Evolutionary conservation across 1,140 invertebrate species (phyloP), one percentile per base, ranked within the genome.

Genomic region (Anthonomus grandis): DNA sequence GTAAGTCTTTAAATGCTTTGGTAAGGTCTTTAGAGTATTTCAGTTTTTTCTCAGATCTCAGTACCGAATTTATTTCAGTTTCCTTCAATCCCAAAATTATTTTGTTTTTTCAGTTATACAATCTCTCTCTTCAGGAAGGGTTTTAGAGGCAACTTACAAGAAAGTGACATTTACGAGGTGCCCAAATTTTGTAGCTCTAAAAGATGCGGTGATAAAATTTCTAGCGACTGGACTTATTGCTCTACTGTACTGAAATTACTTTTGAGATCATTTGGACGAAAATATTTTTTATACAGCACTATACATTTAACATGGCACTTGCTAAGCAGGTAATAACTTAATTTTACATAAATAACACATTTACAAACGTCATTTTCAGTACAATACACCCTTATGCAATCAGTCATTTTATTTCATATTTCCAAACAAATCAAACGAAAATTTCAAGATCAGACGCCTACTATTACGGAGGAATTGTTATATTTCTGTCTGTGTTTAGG

Each of bases 41-140:
- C n/a, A n/a, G n/a, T n/a, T n/a, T 42, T 42, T 15, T 18, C 21
- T n/a, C n/a, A n/a, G n/a, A n/a, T 17, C 19, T 13, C 15, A 15
- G 13, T 42, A 18, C 3, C 18, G 15, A 42, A 42, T 4, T 12
- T 18, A 18, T 17, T 9, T 17, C 39, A 42, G 12, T 42, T 42
- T 18, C 15, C 39, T 13, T 42, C 19, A 12, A 42, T 31, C 27
- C 6, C n/a, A 31, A 31, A 31, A 21, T 46, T 46, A 23, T 51
- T 39, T 24, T 15, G 31, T 15, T 39, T 48, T 46, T 37, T n/a
- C 10, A 57, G 54, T 0, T 57, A 57, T 19, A 57, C 54, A 4
- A 22, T 57, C 2, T 13, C 4, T 22, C 17, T 57, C n/a, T 57
- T 57, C n/a, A 57, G 49, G 42, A 57, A 49, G 18, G 54, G 54